Evolutionary conservation across 1,140 invertebrate species (phyloP).

Genomic region (Zaprionus gabonicus): DNA sequence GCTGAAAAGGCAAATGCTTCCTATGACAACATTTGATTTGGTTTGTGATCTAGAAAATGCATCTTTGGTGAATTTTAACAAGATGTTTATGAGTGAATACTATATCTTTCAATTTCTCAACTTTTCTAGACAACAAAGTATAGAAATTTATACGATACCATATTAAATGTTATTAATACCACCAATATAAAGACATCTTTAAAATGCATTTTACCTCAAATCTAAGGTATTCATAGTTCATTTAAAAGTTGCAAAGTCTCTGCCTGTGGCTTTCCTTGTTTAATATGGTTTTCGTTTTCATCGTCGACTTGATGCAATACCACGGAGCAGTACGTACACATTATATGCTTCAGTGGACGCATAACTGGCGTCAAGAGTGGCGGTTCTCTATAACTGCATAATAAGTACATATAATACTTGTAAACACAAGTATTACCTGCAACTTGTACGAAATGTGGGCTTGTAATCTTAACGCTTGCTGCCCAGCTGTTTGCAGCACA

Average conservation of each 20-base stretch:
- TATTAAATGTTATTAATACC: background rate
- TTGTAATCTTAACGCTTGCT: slow-evolving; percentile 7
- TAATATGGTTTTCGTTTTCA: slow-evolving; percentile 15
- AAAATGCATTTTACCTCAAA: background rate
- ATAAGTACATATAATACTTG: slow-evolving; percentile 9
- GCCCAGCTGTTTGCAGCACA: slow-evolving; percentile 17
- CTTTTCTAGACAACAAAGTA: too few species aligned
- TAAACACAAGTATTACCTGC: slow-evolving; percentile 16
- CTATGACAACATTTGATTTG: background rate
- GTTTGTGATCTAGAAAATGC: background rate
- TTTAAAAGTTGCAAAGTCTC: too few species aligned
- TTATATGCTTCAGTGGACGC: slow-evolving; percentile 51
- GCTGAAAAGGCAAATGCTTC: slow-evolving; percentile 26
- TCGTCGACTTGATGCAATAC: slow-evolving; percentile 7
- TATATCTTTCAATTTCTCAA: background rate
- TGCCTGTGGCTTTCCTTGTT: slow-evolving; percentile 5
- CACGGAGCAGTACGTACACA: slow-evolving; percentile 2
- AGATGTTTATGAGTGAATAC: too few species aligned
- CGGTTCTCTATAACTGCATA: slow-evolving; percentile 21
- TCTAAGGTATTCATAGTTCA: background rate
- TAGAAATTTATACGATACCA: too few species aligned
- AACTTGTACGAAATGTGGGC: slow-evolving; percentile 19
- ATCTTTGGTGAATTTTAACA: background rate
- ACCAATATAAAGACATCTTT: too few species aligned
- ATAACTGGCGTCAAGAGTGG: slow-evolving; percentile 40